Conservation (phyloP, 2,888 invertebrate genomes). For the Volucella bombylans region DNA sequence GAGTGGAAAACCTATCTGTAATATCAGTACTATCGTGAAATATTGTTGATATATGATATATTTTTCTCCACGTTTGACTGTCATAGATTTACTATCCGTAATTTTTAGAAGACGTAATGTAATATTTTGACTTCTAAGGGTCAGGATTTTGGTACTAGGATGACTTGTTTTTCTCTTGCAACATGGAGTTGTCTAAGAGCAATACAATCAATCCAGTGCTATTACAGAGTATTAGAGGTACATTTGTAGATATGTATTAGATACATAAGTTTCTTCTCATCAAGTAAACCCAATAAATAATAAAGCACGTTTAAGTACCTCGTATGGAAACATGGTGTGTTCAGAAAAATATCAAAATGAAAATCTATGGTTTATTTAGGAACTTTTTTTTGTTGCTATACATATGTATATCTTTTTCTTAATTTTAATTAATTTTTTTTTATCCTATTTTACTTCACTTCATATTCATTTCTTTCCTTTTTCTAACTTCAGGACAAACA, state of each 20-base stretch:
- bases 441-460: constrained; percentile 30
- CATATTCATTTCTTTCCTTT: neutral
- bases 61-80: no score
- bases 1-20: no score
- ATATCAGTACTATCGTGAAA: no score
- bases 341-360: constrained; percentile 71
- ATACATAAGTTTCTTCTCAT: constrained; percentile 43
- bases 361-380: constrained; percentile 49
- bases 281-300: constrained; percentile 1
- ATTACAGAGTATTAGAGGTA: neutral
- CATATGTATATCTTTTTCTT: constrained; percentile 21
- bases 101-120: no score
- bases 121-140: no score
- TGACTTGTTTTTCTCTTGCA: no score
- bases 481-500: constrained; percentile 23
- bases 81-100: no score
- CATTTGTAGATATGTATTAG: neutral
- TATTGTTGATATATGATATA: no score
- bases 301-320: constrained; percentile 65
- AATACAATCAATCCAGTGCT: neutral
- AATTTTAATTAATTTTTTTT: constrained; percentile 5
- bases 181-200: no score
- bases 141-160: no score
- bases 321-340: constrained; percentile 68
- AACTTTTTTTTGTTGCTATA: constrained; percentile 20